phyloP scores from a whole-genome alignment of 2,113 vertebrate species.

The Entelurus aequoreus region DNA sequence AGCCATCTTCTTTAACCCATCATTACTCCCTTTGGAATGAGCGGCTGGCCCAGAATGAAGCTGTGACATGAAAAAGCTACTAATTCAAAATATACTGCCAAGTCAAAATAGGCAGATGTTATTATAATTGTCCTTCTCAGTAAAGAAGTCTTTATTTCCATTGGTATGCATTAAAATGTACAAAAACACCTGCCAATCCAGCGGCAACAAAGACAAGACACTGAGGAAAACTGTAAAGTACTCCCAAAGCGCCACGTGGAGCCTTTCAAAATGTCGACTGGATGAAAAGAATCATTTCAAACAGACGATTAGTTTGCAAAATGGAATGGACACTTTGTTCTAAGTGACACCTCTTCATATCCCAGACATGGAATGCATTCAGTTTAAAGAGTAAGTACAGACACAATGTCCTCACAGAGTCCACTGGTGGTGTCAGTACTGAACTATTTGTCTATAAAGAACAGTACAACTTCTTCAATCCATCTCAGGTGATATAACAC shows the following conservation, averaged over 20 bases:
- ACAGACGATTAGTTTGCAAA: constrained; percentile 16
- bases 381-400: constrained; percentile 4
- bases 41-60: constrained; percentile 54
- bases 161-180: constrained; percentile 75
- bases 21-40: constrained; percentile 58
- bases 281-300: constrained; percentile 16
- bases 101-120: neutral
- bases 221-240: constrained; percentile 47
- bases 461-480: constrained; percentile 12
- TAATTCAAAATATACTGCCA: constrained; percentile 1
- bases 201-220: constrained; percentile 70
- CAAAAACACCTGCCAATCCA: constrained; percentile 81
- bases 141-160: constrained; percentile 59
- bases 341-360: constrained; percentile 9
- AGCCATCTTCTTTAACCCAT: constrained; percentile 50
- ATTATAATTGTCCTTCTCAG: constrained; percentile 11
- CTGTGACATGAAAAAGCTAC: constrained; percentile 1
- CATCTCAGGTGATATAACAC: constrained; percentile 3
- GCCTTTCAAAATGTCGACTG: constrained; percentile 6
- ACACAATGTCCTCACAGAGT: constrained; percentile 17
- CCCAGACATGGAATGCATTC: constrained; percentile 26
- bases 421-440: neutral
- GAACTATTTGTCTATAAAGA: neutral
- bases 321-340: constrained; percentile 31
- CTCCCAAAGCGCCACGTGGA: constrained; percentile 52